Percentiles rank a stretch among this genome's conserved stretches.
phyloP scores from a whole-genome alignment of 1,140 invertebrate genomes.

The Muscidifurax raptorellus region DNA sequence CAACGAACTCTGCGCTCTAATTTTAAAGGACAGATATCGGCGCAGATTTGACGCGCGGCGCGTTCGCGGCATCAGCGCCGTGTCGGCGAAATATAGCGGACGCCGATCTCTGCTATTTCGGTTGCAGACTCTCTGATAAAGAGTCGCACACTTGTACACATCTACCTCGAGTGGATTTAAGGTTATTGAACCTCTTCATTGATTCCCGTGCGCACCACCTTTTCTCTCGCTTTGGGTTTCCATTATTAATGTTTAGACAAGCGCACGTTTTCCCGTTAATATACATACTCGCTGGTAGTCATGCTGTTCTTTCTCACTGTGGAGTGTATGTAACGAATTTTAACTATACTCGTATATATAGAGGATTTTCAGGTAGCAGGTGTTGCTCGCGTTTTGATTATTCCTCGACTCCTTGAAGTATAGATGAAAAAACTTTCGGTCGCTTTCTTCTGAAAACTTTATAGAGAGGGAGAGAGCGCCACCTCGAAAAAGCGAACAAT shows the following conservation, averaged over 20 bases:
- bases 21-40: not conserved
- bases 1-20: not conserved
- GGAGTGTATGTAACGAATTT: not conserved
- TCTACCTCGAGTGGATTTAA: slow-evolving; percentile 71
- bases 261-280: not conserved
- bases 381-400: too few relatives aligned
- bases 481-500: too few relatives aligned
- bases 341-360: too few relatives aligned
- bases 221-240: slow-evolving; percentile 48
- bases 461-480: too few relatives aligned
- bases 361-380: too few relatives aligned
- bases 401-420: too few relatives aligned
- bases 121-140: slow-evolving; percentile 1
- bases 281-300: too few relatives aligned
- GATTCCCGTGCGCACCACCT: slow-evolving; percentile 54
- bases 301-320: too few relatives aligned
- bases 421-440: too few relatives aligned
- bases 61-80: too few relatives aligned
- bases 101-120: not conserved
- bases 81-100: not conserved
- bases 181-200: slow-evolving; percentile 74
- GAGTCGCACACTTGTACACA: too few relatives aligned
- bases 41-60: not conserved
- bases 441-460: too few relatives aligned
- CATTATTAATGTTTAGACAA: slow-evolving; percentile 4